A percentile compares a stretch with the other conserved stretches of the same genome.
phyloP scores from a whole-genome alignment of 2,797 vertebrate species.

The Chaetophractus vellerosus region DNA sequence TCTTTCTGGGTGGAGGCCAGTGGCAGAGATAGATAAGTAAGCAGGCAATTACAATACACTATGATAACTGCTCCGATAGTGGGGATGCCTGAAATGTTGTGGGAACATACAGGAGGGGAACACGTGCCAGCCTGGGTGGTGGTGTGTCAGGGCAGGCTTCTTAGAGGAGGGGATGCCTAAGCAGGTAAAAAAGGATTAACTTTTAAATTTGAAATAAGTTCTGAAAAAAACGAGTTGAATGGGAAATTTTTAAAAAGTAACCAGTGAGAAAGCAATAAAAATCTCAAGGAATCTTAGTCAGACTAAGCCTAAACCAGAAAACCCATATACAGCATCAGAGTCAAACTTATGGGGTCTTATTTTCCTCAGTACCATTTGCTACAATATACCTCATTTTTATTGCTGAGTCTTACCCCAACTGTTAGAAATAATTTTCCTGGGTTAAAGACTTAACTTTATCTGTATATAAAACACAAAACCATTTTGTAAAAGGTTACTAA shows the following conservation, averaged over 20 bases:
- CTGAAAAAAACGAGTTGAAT: conserved; percentile 43
- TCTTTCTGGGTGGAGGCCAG: background rate
- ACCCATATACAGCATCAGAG: background rate
- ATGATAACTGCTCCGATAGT: too few species aligned
- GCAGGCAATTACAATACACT: background rate
- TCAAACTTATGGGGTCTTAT: background rate
- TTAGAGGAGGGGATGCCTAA: too few species aligned
- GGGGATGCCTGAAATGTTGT: too few species aligned
- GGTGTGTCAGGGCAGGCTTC: too few species aligned
- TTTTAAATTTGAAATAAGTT: conserved; percentile 58
- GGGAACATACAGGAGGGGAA: too few species aligned
- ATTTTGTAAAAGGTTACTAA: background rate
- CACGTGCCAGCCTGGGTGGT: too few species aligned
- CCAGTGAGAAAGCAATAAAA: conserved; percentile 35
- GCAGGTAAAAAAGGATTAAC: background rate
- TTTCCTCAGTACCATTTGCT: background rate
- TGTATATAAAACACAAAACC: background rate
- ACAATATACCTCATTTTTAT: background rate
- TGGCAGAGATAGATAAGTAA: background rate
- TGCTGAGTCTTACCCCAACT: background rate
- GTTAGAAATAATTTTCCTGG: background rate
- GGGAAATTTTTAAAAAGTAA: conserved; percentile 28
- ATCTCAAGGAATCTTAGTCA: background rate
- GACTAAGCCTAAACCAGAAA: background rate
- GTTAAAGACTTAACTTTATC: conserved; percentile 35